phyloP scores from a whole-genome alignment of 2,888 invertebrate species.

The Calliscelio sp. region DNA sequence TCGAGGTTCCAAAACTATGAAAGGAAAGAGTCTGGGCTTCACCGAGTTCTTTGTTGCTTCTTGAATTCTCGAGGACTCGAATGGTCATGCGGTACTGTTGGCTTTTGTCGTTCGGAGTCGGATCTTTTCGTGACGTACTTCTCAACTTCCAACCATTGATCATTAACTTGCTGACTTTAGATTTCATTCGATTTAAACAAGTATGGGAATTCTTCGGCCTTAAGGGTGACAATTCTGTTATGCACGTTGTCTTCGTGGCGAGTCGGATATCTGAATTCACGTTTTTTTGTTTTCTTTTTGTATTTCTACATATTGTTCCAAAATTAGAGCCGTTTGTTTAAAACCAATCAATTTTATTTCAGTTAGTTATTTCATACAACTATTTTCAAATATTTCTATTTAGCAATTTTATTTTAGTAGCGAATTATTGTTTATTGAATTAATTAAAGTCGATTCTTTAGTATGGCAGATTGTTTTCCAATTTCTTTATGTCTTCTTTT shows the following conservation, averaged over 20 bases:
- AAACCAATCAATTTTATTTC: no score
- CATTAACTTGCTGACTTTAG: conserved; percentile 70
- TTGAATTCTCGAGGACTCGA: conserved; percentile 72
- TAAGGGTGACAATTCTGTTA: conserved; percentile 8
- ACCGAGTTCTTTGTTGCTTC: conserved; percentile 71
- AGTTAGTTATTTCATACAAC: no score
- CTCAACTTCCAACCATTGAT: conserved; percentile 71
- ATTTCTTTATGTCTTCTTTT: no score
- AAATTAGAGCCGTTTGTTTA: no score
- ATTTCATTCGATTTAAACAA: conserved; percentile 29
- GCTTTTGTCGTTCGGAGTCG: conserved; percentile 74
- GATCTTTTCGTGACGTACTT: conserved; percentile 71
- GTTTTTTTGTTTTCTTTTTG: background rate
- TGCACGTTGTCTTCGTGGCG: conserved; percentile 30
- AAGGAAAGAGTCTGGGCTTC: conserved; percentile 68
- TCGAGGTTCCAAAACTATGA: conserved; percentile 63
- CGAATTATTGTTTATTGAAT: no score
- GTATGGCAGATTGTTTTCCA: no score
- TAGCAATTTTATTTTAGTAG: no score
- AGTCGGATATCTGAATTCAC: background rate
- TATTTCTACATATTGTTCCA: no score
- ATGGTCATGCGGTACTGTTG: conserved; percentile 70
- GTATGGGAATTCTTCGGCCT: conserved; percentile 13
- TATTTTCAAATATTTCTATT: no score
- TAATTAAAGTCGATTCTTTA: no score